phyloP scores from a whole-genome alignment of 2,113 vertebrate genomes.

The Siniperca chuatsi region DNA sequence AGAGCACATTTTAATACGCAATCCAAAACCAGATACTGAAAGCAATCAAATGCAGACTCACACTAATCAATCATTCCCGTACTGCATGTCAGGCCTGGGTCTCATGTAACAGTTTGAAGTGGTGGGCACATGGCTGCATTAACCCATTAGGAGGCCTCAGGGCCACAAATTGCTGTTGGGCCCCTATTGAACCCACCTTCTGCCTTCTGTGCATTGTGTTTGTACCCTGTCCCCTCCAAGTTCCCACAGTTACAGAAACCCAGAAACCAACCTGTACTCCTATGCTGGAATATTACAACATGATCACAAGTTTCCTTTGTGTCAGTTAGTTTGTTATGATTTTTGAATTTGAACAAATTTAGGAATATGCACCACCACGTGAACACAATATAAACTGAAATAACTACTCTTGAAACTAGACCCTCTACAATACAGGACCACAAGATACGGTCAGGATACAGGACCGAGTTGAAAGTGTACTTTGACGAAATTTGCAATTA shows the following conservation, averaged over 20 bases:
- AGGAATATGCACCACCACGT: not conserved
- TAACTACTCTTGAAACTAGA: not conserved
- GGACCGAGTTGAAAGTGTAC: not conserved
- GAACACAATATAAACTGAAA: not conserved
- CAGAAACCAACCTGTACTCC: not conserved
- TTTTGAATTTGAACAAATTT: not conserved
- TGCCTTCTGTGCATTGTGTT: not conserved
- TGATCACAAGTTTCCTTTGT: not conserved
- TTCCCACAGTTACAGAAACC: not conserved
- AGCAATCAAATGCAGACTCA: slow-evolving; percentile 17
- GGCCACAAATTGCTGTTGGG: not conserved
- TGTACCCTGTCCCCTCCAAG: not conserved
- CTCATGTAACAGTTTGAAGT: not conserved
- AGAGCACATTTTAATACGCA: slow-evolving; percentile 39
- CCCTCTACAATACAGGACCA: not conserved
- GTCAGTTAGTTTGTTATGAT: not conserved
- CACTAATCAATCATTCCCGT: not conserved
- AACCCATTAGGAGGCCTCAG: not conserved
- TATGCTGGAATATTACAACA: not conserved
- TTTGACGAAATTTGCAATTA: not conserved
- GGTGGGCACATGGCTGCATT: not conserved
- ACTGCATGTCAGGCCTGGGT: not conserved
- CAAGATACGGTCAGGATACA: not conserved
- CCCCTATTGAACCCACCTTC: not conserved
- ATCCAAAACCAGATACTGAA: slow-evolving; percentile 32